Evolutionary conservation across 2,888 invertebrate genomes (phyloP).

Genomic region (Gibbula magus): DNA sequence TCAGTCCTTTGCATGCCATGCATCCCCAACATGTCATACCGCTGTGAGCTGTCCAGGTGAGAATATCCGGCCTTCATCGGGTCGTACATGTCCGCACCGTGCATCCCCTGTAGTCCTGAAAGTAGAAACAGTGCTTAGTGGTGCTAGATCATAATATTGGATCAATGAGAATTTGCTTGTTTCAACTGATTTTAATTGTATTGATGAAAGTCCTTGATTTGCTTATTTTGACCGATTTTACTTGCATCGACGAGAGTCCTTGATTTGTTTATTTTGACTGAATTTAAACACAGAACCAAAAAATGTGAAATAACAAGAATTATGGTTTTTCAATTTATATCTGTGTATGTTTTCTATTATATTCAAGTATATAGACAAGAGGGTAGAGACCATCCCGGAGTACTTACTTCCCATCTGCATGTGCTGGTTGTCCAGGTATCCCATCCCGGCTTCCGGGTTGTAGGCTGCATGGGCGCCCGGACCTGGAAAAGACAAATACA

Average conservation of each 20-base stretch:
- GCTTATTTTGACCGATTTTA: no score
- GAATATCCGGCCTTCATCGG: slow-evolving; percentile 71
- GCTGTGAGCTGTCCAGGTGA: slow-evolving; percentile 64
- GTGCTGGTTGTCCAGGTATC: slow-evolving; percentile 95
- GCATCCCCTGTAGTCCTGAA: slow-evolving; percentile 67
- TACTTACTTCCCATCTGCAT: slow-evolving; percentile 68
- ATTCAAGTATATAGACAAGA: no score
- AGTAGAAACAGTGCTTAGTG: background rate
- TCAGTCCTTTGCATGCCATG: slow-evolving; percentile 69
- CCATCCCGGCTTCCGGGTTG: slow-evolving; percentile 96
- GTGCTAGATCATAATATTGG: no score
- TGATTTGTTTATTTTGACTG: no score
- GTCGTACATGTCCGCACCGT: slow-evolving; percentile 68
- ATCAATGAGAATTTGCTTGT: no score
- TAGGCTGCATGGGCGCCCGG: slow-evolving; percentile 78
- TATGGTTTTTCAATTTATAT: no score
- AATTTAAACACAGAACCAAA: no score
- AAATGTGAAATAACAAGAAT: no score
- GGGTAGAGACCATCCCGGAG: background rate
- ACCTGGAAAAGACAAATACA: slow-evolving; percentile 41
- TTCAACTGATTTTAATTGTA: no score
- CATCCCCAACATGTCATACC: slow-evolving; percentile 65
- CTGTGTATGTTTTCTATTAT: no score
- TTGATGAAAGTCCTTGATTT: no score
- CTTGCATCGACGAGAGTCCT: no score